Evolutionary conservation across 1,140 invertebrate genomes (phyloP), one percentile per base, ranked within the genome.

Genomic region (Drosophila nigrodunni): DNA sequence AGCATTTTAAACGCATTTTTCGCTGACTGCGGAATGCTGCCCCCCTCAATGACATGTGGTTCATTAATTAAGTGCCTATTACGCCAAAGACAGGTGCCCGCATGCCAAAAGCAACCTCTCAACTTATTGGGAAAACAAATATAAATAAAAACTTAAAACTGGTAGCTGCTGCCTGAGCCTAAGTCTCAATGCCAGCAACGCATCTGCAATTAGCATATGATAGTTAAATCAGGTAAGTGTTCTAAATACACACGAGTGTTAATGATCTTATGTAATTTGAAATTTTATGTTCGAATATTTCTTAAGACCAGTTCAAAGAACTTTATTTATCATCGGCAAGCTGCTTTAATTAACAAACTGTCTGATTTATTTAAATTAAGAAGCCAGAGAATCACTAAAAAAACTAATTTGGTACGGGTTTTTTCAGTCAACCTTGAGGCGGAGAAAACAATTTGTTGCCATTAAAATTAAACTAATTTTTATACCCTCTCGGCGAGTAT

Each of bases 41-140:
- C 15, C 47, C 46, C 47, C 37, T 37, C 58, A 65, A 74, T 77
- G 70, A 76, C 70, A 70, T 30, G 49, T 47, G 18, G 58, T 77
- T 78, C 65, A 87, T 87, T 88, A 81, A 82, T 87, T 77, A 82
- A 69, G 62, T 47, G 39, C 66, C 83, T 64, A 66, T 65, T 64
- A 50, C 21, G 58, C 55, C 39, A 65, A 59, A 54, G 46, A 72
- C 44, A 77, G 59, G 21, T 52, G 43, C 82, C 82, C 83, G 79
- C 79, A 82, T 88, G 57, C 57, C 46, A 39, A 35, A 44, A 15
- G 34, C 7, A 58, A 11, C 10, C 3, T 41, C 21, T 37, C 13
- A 50, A 39, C 41, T 70, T 82, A 68, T 74, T 74, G 64, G 64
- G 47, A 64, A 72, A 82, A 37, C 77, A 58, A 49, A 71, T 64